Evolutionary conservation across 2,797 vertebrate species (phyloP), one percentile per base, ranked within the genome.

Genomic region (Lacerta agilis): DNA sequence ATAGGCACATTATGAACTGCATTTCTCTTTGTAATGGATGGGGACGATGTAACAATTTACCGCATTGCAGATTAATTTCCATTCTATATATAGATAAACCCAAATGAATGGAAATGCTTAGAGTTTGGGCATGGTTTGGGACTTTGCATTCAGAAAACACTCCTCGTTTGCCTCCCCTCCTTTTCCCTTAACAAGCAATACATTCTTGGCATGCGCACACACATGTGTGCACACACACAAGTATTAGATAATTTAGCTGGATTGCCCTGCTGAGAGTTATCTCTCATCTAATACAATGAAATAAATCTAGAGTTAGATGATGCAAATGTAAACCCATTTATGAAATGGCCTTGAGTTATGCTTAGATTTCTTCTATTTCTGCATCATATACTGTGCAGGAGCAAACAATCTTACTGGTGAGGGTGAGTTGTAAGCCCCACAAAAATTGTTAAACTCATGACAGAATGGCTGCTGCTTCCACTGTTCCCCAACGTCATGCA

Each of bases 201-300:
- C 77, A n/a, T 5, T 2, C 1, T 55, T 55, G 49, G 41, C 27
- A 1, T 0, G 13, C 2, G 7, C 43, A 29, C 25, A 67, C 13
- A 6, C 36, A 1, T 82, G 18, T 3, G 45, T 10, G 11, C 49
- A 13, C 38, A 3, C 78, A 87, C 88, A 29, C 0, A 84, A 13
- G 36, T 25, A n/a, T 13, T 82, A 29, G 58, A 77, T 87, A 81
- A 84, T 86, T 93, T 90, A 78, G 64, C 67, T 84, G n/a, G 4
- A 0, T 55, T 55, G 1, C 71, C 64, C 85, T 41, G 18, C 2
- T 23, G n/a, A 90, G 45, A 92, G 75, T 41, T 76, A 0, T 84
- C 61, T 91, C 91, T 91, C 87, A 86, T 29, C 55, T 73, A 64
- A 89, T 38, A 83, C 69, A 61, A 87, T 78, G 6, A 83, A 76